Evolutionary conservation across 2,888 invertebrate genomes (phyloP).

Genomic region (Diadegma fenestrale): DNA sequence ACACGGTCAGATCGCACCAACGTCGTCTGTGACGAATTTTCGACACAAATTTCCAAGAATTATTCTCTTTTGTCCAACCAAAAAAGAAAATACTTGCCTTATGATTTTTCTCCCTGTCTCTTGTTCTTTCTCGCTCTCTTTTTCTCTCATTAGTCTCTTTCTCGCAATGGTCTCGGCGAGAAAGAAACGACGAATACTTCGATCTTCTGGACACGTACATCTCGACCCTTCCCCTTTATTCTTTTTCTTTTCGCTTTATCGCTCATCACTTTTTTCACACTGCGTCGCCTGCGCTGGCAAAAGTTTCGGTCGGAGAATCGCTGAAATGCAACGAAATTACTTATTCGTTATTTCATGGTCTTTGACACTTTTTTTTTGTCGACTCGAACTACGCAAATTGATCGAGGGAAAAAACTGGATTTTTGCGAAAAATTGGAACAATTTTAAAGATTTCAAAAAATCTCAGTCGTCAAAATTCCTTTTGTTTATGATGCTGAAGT

Average conservation of each 20-base stretch:
- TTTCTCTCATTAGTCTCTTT: not conserved
- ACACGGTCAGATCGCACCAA: conserved; percentile 5
- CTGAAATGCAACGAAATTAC: not conserved
- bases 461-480: not conserved
- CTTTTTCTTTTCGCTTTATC: not conserved
- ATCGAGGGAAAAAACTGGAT: not conserved
- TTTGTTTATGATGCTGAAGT: no score
- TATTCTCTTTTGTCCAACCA: not conserved
- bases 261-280: not conserved
- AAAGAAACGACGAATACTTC: conserved; percentile 2
- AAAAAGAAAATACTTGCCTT: not conserved
- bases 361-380: not conserved
- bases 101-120: conserved; percentile 2
- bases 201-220: conserved; percentile 13
- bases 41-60: conserved; percentile 54
- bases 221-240: not conserved
- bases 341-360: not conserved
- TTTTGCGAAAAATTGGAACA: not conserved
- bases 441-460: no score
- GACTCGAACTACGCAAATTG: not conserved
- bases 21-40: conserved; percentile 7
- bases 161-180: conserved; percentile 1
- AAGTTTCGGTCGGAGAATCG: not conserved
- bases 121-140: not conserved
- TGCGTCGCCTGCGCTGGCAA: not conserved